phyloP scores from a whole-genome alignment of 2,797 vertebrate species.

The Novumbra hubbsi region DNA sequence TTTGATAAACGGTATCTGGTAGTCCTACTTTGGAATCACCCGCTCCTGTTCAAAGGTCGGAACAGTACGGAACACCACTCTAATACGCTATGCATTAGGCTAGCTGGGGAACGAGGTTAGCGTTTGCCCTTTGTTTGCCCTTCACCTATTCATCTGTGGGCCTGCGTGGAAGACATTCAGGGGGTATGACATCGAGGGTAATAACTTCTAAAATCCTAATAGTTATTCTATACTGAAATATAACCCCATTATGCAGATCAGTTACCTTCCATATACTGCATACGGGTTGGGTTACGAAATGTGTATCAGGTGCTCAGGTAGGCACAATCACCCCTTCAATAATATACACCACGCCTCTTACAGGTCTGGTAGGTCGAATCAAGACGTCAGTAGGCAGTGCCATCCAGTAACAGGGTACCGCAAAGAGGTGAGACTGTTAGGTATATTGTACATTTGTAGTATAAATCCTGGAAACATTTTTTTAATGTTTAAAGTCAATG shows the following conservation, averaged over 20 bases:
- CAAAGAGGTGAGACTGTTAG: constrained; percentile 5
- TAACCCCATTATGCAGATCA: neutral
- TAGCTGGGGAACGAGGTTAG: no score
- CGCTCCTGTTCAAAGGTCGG: constrained; percentile 32
- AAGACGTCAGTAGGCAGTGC: neutral
- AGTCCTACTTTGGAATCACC: neutral
- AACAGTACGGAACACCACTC: neutral
- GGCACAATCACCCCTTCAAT: neutral
- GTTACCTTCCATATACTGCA: no score
- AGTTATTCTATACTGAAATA: neutral
- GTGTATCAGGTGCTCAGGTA: neutral
- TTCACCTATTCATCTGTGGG: neutral
- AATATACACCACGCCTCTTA: neutral
- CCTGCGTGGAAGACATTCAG: neutral
- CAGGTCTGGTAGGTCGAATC: neutral
- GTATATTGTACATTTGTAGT: neutral
- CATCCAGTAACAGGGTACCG: neutral
- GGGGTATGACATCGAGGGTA: neutral
- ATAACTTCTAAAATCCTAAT: neutral
- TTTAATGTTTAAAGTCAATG: neutral
- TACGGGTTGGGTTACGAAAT: neutral
- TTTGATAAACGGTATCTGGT: constrained; percentile 23
- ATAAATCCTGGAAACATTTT: neutral
- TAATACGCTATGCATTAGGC: no score
- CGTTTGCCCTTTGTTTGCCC: no score